Percentiles rank a stretch among this genome's conserved stretches.
Conservation (phyloP, 2,113 vertebrate species). For the Brachirus orientalis region DNA sequence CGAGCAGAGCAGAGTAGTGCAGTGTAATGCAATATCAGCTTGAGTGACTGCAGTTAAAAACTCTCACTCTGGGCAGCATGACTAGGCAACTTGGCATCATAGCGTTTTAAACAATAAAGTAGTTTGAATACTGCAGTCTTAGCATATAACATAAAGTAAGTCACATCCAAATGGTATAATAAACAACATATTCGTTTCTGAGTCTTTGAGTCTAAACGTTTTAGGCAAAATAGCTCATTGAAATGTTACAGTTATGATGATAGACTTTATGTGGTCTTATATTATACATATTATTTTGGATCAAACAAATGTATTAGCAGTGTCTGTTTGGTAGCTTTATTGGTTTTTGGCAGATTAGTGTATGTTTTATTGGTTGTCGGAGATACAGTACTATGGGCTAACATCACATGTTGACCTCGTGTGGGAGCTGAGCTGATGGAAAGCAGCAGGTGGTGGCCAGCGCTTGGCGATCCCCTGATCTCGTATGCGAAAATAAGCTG, state of each 20-base stretch:
- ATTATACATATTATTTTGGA: no score
- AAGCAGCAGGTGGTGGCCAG: slow-evolving; percentile 69
- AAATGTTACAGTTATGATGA: no score
- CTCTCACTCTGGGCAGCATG: slow-evolving; percentile 32
- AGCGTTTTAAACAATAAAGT: neutral
- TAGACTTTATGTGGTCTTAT: no score
- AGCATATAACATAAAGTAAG: neutral
- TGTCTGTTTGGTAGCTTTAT: no score
- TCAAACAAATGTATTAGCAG: no score
- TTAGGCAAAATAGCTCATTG: no score
- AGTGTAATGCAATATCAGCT: slow-evolving; percentile 16
- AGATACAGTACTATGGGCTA: neutral
- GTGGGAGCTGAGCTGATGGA: slow-evolving; percentile 63
- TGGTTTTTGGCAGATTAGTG: neutral
- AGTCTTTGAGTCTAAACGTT: no score
- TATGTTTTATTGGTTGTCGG: neutral
- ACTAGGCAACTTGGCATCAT: slow-evolving; percentile 11
- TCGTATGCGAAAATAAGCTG: slow-evolving; percentile 70
- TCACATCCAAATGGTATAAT: neutral
- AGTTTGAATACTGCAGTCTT: neutral
- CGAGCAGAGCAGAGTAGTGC: neutral
- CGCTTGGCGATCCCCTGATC: slow-evolving; percentile 23
- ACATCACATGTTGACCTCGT: slow-evolving; percentile 28
- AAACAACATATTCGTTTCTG: neutral
- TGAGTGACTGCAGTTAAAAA: slow-evolving; percentile 21